Evolutionary conservation across 2,113 vertebrate species (phyloP), one percentile per base, ranked within the genome.

Genomic region (Dolichotis patagonum): DNA sequence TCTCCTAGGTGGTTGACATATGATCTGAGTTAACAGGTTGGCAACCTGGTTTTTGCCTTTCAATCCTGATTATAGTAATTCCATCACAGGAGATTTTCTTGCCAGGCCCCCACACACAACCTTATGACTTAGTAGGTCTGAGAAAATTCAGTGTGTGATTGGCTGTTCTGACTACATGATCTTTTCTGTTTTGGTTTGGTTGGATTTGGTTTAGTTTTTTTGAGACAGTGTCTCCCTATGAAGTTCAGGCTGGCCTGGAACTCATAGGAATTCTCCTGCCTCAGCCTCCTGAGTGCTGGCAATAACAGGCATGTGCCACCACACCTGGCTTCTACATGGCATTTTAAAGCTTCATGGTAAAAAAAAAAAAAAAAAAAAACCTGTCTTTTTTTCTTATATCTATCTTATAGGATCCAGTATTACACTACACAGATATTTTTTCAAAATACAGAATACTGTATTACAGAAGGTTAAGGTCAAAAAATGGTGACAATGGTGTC

Each of bases 31-130:
- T 22, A 60, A 5, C 7, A n/a, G 16, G 3, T 56, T 41, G 20
- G 41, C 13, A 32, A 16, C 1, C 0, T 60, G 58, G 1, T 78
- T 67, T 78, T 26, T 67, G 24, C 4, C 1, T 43, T 2, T 2
- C 13, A 56, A n/a, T 28, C 7, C 19, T 78, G 28, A 7, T 35
- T 19, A 49, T 38, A 28, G 8, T 32, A 5, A 65, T 54, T 75
- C 16, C 35, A 78, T 41, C 26, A 54, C 32, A 38, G 19, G 58
- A 67, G 35, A 1, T 20, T 67, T n/a, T 56, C 6, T 28, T 14
- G 1, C 60, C 5, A 58, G 84, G 14, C 16, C 49, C 32, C n/a
- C n/a, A n/a, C n/a, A 1, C n/a, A 28, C 3, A 81, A 20, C 20
- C 5, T 52, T 58, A 3, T 46, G 30, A 85, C 30, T 69, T 13